Conservation (phyloP, 2,888 invertebrate genomes). For the Cephonodes hylas region DNA sequence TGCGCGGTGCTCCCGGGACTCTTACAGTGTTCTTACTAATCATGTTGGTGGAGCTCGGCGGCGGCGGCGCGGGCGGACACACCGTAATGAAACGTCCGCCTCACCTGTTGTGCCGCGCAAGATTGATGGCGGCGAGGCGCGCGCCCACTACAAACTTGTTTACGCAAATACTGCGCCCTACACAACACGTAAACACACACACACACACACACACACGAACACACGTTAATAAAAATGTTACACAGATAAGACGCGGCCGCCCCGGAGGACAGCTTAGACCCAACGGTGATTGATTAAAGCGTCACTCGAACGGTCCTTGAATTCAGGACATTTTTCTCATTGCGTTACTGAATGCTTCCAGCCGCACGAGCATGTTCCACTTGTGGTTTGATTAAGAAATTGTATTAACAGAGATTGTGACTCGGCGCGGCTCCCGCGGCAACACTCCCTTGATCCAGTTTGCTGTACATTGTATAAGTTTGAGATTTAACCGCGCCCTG, state of each 20-base stretch:
- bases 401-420: no score
- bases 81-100: constrained; percentile 31
- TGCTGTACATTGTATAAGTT: constrained; percentile 2
- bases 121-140: constrained; percentile 30
- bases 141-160: constrained; percentile 10
- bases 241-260: neutral
- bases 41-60: constrained; percentile 9
- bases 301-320: neutral
- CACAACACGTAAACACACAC: neutral
- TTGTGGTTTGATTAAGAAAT: neutral
- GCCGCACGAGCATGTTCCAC: neutral
- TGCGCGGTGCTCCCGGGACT: neutral
- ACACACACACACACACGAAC: neutral
- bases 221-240: neutral
- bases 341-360: neutral
- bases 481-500: neutral
- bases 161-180: constrained; percentile 3
- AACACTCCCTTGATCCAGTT: neutral
- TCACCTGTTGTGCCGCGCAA: constrained; percentile 32
- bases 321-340: neutral
- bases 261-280: neutral
- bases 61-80: neutral
- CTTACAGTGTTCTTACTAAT: constrained; percentile 22
- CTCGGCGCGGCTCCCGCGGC: no score
- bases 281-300: constrained; percentile 7